These are phyloP conservation scores for Melipona beecheii DNA, from an alignment of 2,888 invertebrate species.

Conservation along the genomic window DNA sequence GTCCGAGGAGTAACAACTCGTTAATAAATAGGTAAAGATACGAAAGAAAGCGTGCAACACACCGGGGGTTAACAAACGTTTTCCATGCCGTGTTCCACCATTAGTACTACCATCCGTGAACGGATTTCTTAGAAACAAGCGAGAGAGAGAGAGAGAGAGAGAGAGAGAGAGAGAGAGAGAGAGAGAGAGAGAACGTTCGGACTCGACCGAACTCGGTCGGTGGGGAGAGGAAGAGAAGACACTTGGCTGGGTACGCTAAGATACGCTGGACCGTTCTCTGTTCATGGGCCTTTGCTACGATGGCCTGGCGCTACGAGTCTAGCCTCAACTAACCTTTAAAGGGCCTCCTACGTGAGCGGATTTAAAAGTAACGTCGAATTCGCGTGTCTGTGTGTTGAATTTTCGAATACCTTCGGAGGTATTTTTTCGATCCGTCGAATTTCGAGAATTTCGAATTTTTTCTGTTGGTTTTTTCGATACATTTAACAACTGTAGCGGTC, in stretches of 20 bases:
- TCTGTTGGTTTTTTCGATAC: no score
- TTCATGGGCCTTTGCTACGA: constrained; percentile 25
- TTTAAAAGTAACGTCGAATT: background rate
- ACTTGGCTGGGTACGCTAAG: constrained; percentile 58
- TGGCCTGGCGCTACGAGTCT: constrained; percentile 43
- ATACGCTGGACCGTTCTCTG: constrained; percentile 63
- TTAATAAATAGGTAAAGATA: constrained; percentile 57
- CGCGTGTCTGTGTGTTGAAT: no score
- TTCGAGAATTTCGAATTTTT: background rate
- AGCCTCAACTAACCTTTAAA: constrained; percentile 36
- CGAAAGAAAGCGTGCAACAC: constrained; percentile 14
- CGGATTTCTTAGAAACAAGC: constrained; percentile 27
- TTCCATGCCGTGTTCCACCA: constrained; percentile 16
- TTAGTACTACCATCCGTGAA: constrained; percentile 17
- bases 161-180: background rate
- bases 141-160: background rate
- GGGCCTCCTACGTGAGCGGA: background rate
- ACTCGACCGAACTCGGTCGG: background rate
- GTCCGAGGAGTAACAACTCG: constrained; percentile 39
- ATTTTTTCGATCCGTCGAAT: background rate
- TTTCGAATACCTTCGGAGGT: no score
- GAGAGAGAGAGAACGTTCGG: background rate
- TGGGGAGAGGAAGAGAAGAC: constrained; percentile 12
- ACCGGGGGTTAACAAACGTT: constrained; percentile 54
- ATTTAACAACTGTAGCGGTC: no score